Conservation (phyloP, 1,140 invertebrate genomes). For the Catajapyx aquilonaris region DNA sequence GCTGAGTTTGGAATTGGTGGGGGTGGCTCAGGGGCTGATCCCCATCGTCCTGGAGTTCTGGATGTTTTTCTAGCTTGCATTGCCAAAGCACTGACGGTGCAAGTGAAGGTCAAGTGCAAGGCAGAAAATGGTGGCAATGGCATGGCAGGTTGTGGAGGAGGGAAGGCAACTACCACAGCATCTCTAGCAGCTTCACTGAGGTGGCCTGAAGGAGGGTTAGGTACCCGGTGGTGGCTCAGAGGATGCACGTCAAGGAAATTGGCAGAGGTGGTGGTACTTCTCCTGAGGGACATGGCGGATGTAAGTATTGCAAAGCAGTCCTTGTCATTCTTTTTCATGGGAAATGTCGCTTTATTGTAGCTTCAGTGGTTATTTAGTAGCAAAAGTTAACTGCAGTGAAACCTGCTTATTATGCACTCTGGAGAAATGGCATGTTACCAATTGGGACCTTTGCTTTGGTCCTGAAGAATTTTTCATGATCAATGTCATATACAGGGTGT, state of each 20-base stretch:
- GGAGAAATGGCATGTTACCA: too few species aligned
- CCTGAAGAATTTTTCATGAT: too few species aligned
- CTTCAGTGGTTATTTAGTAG: too few species aligned
- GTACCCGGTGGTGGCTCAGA: slow-evolving; percentile 61
- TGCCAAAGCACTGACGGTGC: slow-evolving; percentile 63
- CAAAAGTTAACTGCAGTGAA: too few species aligned
- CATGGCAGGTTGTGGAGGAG: slow-evolving; percentile 21
- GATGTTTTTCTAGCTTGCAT: slow-evolving; percentile 74
- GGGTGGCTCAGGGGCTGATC: slow-evolving; percentile 12
- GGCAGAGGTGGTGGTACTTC: slow-evolving; percentile 64
- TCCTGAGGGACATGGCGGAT: slow-evolving; percentile 77
- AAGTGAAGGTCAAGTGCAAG: slow-evolving; percentile 76
- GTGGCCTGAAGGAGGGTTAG: slow-evolving; percentile 29
- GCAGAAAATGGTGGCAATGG: slow-evolving; percentile 6
- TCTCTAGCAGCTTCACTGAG: slow-evolving; percentile 34
- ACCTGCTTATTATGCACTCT: too few species aligned
- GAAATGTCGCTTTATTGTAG: too few species aligned
- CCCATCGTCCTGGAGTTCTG: slow-evolving; percentile 17
- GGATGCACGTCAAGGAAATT: slow-evolving; percentile 61
- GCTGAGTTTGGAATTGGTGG: slow-evolving; percentile 53
- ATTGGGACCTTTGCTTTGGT: too few species aligned
- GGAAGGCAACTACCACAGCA: slow-evolving; percentile 36
- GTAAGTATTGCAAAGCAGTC: too few species aligned
- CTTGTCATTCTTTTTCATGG: too few species aligned
- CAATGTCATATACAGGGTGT: too few species aligned